These are phyloP conservation scores for Selene dorsalis DNA, from an alignment of 2,797 vertebrate genomes.

Conservation along the genomic window DNA sequence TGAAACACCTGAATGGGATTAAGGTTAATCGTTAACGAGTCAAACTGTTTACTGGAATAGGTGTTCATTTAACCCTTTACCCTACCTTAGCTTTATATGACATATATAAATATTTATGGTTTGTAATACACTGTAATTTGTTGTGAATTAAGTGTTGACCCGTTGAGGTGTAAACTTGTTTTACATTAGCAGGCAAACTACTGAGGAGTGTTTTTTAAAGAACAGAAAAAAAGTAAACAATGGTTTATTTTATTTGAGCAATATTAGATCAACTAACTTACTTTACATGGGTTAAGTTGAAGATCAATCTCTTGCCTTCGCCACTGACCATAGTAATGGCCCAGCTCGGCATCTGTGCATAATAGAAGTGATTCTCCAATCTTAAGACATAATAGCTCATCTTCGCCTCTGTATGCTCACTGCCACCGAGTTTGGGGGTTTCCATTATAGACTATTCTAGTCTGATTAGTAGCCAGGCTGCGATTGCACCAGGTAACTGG, in stretches of 20 bases:
- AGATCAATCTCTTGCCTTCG: not conserved
- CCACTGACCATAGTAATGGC: not conserved
- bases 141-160: too few species aligned
- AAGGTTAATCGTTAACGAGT: not conserved
- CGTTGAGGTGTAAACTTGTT: not conserved
- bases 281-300: not conserved
- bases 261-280: not conserved
- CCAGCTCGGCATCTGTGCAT: not conserved
- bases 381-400: not conserved
- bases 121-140: not conserved
- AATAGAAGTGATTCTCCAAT: not conserved
- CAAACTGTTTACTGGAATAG: not conserved
- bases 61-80: not conserved
- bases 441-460: not conserved
- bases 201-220: not conserved
- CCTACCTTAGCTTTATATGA: not conserved
- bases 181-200: not conserved
- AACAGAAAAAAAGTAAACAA: not conserved
- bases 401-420: not conserved
- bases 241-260: not conserved
- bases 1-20: not conserved
- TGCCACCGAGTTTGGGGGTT: not conserved
- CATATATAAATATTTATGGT: not conserved
- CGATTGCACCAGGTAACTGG: not conserved
- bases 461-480: constrained; percentile 3